Evolutionary conservation across 1,140 invertebrate species (phyloP), one percentile per base, ranked within the genome.

Genomic region (Parapsyche elsis): DNA sequence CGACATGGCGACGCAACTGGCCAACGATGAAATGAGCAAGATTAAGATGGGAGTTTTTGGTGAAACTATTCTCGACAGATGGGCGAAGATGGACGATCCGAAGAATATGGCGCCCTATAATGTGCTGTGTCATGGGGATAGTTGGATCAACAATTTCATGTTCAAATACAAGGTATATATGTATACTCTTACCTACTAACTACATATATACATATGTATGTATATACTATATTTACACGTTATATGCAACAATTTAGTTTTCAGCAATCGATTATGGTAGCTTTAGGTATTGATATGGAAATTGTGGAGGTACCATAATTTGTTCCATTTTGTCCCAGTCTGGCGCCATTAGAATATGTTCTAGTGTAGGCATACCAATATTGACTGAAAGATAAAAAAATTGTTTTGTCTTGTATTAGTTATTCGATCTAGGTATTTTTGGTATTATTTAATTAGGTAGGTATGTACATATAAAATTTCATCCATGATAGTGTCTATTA

Each of bases 121-220:
- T 12, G 86, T 89, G 10, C 61, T 90, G 14, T 87, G 85, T 19
- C 90, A 91, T 81, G 90, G 90, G 21, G 90, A 91, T 81, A 90
- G 89, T 81, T 90, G 89, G 87, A 87, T 86, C 59, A 91, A 91
- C 78, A 91, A 91, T 79, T 86, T 91, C 19, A 81, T 91, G 73
- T 91, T 88, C 83, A 86, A 86, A 74, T 86, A 87, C 14, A 80
- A 87, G 77, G 84, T 84, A 80, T 67, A 5, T 67, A 67, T 5
- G 19, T 5, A 16, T 21, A 5, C 2, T 67, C 16, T 67, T 23
- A 7, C 57, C n/a, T 61, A 16, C n/a, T 9, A 16, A 61, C 16
- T 61, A 16, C 16, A 14, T 61, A 61, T 61, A 16, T 5, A 9
- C n/a, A 61, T 9, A 61, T 61, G 16, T 16, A 16, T 16, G 5